Base-by-base conservation (phyloP, 2,888 invertebrate genomes). In the Boloria euphrosyne region DNA sequence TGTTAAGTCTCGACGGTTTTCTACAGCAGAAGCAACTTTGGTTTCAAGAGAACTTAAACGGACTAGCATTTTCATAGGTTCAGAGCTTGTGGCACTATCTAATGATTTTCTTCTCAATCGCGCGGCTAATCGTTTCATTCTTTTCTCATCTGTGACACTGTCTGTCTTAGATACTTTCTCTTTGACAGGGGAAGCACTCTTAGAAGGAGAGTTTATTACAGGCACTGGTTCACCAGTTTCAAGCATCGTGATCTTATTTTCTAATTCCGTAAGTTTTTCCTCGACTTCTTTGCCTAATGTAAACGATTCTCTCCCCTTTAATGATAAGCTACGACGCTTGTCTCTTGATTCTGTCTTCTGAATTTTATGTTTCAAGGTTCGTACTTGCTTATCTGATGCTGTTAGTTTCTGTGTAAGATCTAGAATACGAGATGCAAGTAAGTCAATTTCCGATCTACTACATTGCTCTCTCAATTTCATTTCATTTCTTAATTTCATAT, bases 281-380 rank as follows among this genome's bases (percentile, higher is more conserved):
- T 97, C 97, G 17, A 97, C 94, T 83, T 97, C 97, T 82, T 96
- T 96, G 14, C 96, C 95, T 54, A 97, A 93, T 10, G 95, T 95
- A 74, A 96, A 94, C 43, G 96, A 96, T 82, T 97, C 96, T 73
- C 96, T 94, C 7, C 97, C 96, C 84, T 97, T 97, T 52, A 98
- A 87, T 0, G 97, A 97, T 22, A 97, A 89, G 47, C 97, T 96
- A 70, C 97, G 93, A 71, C 97, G 91, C 75, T 97, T 96, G 76
- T 96, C 96, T 75, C 95, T 93, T 0, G 94, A 94, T 78, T 97
- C 97, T 0, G 95, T 93, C 79, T 96, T 96, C 71, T 95, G 95
- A 68, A 96, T 89, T 83, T 97, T 97, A 76, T 96, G 96, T 84
- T 96, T 97, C 22, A 97, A 82, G 3, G 94, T 94, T 63, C 97